Percentiles rank a stretch among this genome's conserved stretches.
Evolutionary conservation across 1,140 invertebrate genomes (phyloP).

Genomic region (Ylistrum balloti): DNA sequence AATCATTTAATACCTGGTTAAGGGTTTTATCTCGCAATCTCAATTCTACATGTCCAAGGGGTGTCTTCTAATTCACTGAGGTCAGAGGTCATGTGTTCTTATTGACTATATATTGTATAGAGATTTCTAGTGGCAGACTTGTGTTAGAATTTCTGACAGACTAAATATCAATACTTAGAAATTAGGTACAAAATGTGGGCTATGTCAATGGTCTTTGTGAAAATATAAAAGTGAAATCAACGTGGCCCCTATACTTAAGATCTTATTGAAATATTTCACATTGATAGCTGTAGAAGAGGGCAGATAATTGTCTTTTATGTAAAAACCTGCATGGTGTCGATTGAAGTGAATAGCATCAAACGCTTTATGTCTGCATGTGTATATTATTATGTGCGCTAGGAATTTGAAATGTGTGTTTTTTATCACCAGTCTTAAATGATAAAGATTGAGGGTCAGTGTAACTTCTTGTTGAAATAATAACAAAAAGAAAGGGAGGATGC

Average conservation of each 20-base stretch:
- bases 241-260: conserved; percentile 13
- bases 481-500: not conserved
- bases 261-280: conserved; percentile 19
- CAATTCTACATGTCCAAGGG: not conserved
- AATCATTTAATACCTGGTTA: not conserved
- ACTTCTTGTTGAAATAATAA: not conserved
- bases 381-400: not conserved
- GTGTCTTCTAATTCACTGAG: not conserved
- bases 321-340: not conserved
- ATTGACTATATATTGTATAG: not conserved
- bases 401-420: not conserved
- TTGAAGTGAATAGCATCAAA: conserved; percentile 19
- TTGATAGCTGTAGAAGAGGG: not conserved
- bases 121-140: not conserved
- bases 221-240: not conserved
- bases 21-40: not conserved
- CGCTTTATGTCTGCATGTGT: not conserved
- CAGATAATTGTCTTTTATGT: conserved; percentile 5
- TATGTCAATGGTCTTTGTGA: not conserved
- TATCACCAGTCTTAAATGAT: not conserved
- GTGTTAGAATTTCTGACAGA: not conserved
- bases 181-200: not conserved
- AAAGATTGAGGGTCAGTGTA: not conserved
- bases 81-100: not conserved
- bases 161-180: not conserved